phyloP scores from a whole-genome alignment of 2,797 vertebrate species.

The Buceros bicornis region DNA sequence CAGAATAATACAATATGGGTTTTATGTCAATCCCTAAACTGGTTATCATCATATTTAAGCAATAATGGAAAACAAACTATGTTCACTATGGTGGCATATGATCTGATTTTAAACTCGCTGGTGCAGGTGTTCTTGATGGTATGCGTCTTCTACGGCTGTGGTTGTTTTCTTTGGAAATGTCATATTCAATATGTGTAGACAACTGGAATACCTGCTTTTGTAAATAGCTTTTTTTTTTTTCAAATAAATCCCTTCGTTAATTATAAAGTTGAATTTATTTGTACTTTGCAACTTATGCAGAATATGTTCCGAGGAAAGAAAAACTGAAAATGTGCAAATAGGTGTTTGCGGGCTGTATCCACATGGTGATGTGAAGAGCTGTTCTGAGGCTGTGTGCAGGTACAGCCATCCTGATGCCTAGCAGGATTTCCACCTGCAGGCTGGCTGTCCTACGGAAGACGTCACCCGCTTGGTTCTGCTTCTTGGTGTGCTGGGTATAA shows the following conservation, averaged over 20 bases:
- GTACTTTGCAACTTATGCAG: background rate
- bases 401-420: background rate
- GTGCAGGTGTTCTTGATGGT: conserved; percentile 2
- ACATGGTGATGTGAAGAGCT: background rate
- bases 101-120: conserved; percentile 41
- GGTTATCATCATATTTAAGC: conserved; percentile 65
- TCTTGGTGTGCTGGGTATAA: background rate
- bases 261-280: background rate
- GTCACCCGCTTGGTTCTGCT: background rate
- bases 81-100: background rate
- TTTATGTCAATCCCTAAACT: conserved; percentile 68
- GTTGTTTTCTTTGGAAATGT: conserved; percentile 51
- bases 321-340: background rate
- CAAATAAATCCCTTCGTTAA: background rate
- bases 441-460: background rate
- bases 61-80: conserved; percentile 54
- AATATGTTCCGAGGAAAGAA: background rate
- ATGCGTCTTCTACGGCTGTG: conserved; percentile 1
- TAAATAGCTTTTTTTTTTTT: background rate
- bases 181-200: background rate
- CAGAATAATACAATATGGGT: conserved; percentile 58
- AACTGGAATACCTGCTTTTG: background rate
- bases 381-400: background rate
- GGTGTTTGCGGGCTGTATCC: background rate
- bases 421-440: background rate